Conservation (phyloP, 2,888 invertebrate species). For the Nebria salina region DNA sequence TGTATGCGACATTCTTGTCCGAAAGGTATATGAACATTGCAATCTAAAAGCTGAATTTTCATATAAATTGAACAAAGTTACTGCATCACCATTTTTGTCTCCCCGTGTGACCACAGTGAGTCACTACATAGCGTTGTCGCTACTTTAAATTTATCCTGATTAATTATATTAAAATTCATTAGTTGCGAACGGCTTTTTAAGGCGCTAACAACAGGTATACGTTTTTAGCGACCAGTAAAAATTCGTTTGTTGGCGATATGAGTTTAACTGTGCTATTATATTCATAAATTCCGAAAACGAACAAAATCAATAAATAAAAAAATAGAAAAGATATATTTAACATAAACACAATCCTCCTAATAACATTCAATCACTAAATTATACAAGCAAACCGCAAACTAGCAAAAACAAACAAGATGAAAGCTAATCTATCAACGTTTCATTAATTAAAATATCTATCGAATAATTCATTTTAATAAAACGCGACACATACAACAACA, state of each 20-base stretch:
- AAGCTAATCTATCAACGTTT: background rate
- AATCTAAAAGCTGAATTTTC: background rate
- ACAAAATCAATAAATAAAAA: background rate
- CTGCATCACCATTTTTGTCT: background rate
- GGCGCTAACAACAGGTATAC: background rate
- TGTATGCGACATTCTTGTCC: background rate
- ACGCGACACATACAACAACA: background rate
- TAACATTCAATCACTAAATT: background rate
- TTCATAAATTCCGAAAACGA: background rate
- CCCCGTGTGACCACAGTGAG: background rate
- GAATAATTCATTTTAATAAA: background rate
- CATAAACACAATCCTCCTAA: background rate
- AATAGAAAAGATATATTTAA: background rate
- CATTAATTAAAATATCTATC: background rate
- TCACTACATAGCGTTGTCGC: background rate
- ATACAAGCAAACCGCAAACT: background rate
- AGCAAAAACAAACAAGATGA: background rate
- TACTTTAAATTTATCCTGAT: background rate
- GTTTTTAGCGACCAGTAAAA: no score
- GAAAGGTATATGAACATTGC: constrained; percentile 1
- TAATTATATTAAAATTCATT: background rate
- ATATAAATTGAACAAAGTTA: background rate
- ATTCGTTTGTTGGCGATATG: no score
- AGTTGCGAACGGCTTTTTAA: background rate
- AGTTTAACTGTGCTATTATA: no score